phyloP scores from a whole-genome alignment of 2,888 invertebrate species.

The Galeruca laticollis region DNA sequence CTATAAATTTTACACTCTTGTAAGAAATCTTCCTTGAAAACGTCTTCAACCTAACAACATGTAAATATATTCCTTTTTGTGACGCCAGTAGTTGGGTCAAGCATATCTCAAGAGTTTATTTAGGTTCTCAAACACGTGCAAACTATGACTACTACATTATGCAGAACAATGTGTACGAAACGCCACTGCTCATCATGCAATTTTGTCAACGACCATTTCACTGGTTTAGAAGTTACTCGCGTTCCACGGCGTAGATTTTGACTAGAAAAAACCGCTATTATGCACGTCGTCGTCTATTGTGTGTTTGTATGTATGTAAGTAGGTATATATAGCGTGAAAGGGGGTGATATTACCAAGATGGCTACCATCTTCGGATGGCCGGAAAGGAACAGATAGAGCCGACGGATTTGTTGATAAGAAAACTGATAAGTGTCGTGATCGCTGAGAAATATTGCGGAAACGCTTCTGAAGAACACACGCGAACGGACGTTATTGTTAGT shows the following conservation, averaged over 20 bases:
- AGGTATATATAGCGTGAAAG: slow-evolving; percentile 52
- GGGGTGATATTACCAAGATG: slow-evolving; percentile 57
- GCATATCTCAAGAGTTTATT: not conserved
- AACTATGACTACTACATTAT: slow-evolving; percentile 19
- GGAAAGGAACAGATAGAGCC: slow-evolving; percentile 62
- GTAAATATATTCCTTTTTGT: not conserved
- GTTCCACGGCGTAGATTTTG: slow-evolving; percentile 38
- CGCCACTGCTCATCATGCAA: slow-evolving; percentile 29
- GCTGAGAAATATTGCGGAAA: slow-evolving; percentile 64
- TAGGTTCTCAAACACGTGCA: not conserved
- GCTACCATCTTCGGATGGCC: slow-evolving; percentile 60
- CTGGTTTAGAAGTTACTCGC: slow-evolving; percentile 41
- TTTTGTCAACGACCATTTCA: slow-evolving; percentile 38
- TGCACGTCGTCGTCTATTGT: slow-evolving; percentile 36
- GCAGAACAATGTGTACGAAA: slow-evolving; percentile 17
- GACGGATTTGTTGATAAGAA: slow-evolving; percentile 60
- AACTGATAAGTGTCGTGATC: slow-evolving; percentile 60
- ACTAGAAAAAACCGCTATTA: slow-evolving; percentile 45
- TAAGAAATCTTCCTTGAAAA: too few relatives aligned
- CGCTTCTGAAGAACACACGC: slow-evolving; percentile 63
- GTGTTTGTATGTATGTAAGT: slow-evolving; percentile 25
- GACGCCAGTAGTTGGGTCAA: not conserved
- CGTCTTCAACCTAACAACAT: too few relatives aligned
- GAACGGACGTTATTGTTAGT: slow-evolving; percentile 47
- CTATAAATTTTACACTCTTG: too few relatives aligned